Percentiles rank a stretch among this genome's conserved stretches.
Conservation (phyloP, 2,113 vertebrate genomes). For the Podarcis muralis region DNA sequence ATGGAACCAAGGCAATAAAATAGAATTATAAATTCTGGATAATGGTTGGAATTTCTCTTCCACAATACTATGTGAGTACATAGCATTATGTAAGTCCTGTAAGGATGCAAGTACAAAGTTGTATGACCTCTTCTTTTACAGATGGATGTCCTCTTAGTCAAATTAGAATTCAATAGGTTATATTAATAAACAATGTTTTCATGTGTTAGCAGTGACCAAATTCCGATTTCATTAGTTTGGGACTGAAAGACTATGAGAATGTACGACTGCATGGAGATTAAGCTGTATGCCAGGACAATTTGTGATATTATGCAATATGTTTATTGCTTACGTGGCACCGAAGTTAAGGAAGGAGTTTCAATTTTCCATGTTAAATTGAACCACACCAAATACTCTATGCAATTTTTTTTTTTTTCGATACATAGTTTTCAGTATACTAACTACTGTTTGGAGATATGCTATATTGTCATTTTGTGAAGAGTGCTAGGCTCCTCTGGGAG, state of each 20-base stretch:
- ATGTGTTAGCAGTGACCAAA: neutral
- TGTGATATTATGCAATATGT: neutral
- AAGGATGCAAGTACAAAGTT: neutral
- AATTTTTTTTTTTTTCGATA: too few species aligned
- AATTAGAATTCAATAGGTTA: neutral
- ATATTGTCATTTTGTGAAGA: too few species aligned
- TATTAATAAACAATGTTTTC: neutral
- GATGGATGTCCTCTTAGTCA: slow-evolving; percentile 22
- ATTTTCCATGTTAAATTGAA: neutral
- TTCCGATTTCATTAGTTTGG: neutral
- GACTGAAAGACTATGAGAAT: too few species aligned
- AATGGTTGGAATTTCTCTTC: neutral
- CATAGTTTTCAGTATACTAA: too few species aligned
- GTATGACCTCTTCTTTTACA: neutral
- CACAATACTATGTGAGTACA: neutral
- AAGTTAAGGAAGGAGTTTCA: neutral
- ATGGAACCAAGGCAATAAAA: neutral
- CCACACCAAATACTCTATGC: too few species aligned
- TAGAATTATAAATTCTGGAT: neutral
- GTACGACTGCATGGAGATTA: neutral
- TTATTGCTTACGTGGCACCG: neutral
- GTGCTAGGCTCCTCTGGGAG: too few species aligned
- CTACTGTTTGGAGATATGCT: too few species aligned
- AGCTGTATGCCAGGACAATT: neutral
- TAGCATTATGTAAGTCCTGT: neutral